Evolutionary conservation across 92 coral and sea anemone species (phyloP).

Genomic region (Epizoanthus illoricatus): DNA sequence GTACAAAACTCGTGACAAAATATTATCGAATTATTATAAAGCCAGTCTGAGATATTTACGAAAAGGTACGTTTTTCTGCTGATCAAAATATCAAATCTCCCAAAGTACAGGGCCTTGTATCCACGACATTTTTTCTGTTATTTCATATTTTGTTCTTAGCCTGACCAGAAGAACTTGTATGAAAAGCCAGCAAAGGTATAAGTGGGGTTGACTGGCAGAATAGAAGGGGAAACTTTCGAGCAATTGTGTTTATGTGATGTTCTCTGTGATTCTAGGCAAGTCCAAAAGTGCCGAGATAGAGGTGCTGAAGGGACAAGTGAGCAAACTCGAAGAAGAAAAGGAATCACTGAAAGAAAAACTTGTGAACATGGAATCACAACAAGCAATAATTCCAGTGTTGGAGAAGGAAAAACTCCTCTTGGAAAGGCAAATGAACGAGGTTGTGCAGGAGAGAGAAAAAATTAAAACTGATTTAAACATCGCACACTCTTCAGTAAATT

Average conservation of each 20-base stretch:
- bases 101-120: no score
- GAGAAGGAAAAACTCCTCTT: conserved; percentile 82
- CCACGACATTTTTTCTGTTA: no score
- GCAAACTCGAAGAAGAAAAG: conserved; percentile 63
- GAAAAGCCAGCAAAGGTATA: no score
- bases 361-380: conserved; percentile 55
- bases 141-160: no score
- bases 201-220: no score
- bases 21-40: no score
- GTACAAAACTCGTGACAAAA: no score
- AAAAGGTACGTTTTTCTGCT: no score
- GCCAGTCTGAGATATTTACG: no score
- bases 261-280: conserved; percentile 24
- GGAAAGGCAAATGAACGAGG: conserved; percentile 71
- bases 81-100: no score
- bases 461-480: conserved; percentile 51
- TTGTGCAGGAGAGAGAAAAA: conserved; percentile 67
- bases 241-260: background rate
- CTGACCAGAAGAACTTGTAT: no score
- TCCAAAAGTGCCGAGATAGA: conserved; percentile 52
- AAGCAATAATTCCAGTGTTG: conserved; percentile 65
- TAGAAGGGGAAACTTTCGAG: no score
- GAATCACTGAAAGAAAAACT: conserved; percentile 56
- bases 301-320: conserved; percentile 59
- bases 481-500: conserved; percentile 36